Evolutionary conservation across 2,797 vertebrate species (phyloP).

Genomic region (Sternotherus odoratus): DNA sequence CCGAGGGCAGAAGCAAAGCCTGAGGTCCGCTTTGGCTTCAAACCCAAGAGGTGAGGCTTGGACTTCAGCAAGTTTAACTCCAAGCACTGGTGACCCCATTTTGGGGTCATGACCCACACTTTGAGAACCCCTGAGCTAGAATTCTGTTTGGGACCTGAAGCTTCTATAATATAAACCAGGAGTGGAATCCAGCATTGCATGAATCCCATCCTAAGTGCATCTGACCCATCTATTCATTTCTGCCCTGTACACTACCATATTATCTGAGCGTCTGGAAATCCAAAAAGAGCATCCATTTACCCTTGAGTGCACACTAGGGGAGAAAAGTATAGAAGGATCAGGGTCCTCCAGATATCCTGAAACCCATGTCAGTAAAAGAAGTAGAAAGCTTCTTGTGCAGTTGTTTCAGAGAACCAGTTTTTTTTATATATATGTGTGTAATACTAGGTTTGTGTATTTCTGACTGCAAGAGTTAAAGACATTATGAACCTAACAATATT

Average conservation of each 20-base stretch:
- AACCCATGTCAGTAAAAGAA: not conserved
- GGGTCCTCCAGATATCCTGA: not conserved
- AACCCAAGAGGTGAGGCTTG: too few species aligned
- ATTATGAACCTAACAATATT: not conserved
- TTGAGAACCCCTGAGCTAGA: too few species aligned
- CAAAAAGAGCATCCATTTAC: not conserved
- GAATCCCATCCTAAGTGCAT: too few species aligned
- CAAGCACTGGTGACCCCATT: too few species aligned
- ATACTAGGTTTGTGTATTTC: not conserved
- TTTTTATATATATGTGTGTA: not conserved
- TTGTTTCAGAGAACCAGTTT: not conserved
- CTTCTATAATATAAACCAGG: too few species aligned
- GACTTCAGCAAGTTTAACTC: too few species aligned
- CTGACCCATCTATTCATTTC: too few species aligned
- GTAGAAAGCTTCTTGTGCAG: not conserved
- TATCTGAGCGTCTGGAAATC: not conserved
- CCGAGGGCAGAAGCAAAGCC: too few species aligned
- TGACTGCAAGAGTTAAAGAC: not conserved
- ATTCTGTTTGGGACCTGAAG: too few species aligned
- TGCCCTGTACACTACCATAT: not conserved
- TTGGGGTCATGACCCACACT: too few species aligned
- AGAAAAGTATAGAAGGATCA: not conserved
- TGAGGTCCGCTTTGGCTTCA: too few species aligned
- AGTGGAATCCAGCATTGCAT: too few species aligned
- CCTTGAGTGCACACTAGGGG: not conserved